Conservation (phyloP, 1,140 invertebrate genomes). For the Latrodectus geometricus region DNA sequence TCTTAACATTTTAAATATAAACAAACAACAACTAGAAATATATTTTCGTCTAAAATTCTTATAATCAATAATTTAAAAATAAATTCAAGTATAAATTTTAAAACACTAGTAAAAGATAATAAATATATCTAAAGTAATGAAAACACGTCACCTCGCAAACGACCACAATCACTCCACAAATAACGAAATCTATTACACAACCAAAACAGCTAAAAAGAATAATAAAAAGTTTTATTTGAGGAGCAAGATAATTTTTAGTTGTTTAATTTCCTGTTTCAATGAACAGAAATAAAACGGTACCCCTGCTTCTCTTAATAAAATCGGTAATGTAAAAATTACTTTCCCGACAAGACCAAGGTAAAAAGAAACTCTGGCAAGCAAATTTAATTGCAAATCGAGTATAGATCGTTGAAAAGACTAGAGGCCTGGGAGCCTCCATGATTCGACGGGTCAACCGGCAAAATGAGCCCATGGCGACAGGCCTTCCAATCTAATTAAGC, state of each 20-base stretch:
- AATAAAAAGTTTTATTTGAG: slow-evolving; percentile 1
- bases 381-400: slow-evolving; percentile 47
- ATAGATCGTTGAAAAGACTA: slow-evolving; percentile 6
- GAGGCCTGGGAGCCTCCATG: slow-evolving; percentile 7
- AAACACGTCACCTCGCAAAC: too few species aligned
- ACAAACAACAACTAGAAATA: too few species aligned
- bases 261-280: slow-evolving; percentile 30
- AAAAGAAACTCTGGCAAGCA: slow-evolving; percentile 5
- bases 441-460: slow-evolving; percentile 43
- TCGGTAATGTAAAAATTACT: slow-evolving; percentile 33
- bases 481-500: slow-evolving; percentile 57
- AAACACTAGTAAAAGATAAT: too few species aligned
- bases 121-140: too few species aligned
- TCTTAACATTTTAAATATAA: too few species aligned
- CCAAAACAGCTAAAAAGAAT: neutral
- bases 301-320: slow-evolving; percentile 22
- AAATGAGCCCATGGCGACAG: slow-evolving; percentile 49
- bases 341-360: slow-evolving; percentile 13
- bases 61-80: too few species aligned
- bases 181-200: neutral
- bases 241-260: slow-evolving; percentile 30
- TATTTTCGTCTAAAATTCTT: too few species aligned
- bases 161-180: neutral
- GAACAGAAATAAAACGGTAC: slow-evolving; percentile 18
- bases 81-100: too few species aligned